Base-by-base conservation (phyloP, 2,888 invertebrate species). In the Apoda limacodes region DNA sequence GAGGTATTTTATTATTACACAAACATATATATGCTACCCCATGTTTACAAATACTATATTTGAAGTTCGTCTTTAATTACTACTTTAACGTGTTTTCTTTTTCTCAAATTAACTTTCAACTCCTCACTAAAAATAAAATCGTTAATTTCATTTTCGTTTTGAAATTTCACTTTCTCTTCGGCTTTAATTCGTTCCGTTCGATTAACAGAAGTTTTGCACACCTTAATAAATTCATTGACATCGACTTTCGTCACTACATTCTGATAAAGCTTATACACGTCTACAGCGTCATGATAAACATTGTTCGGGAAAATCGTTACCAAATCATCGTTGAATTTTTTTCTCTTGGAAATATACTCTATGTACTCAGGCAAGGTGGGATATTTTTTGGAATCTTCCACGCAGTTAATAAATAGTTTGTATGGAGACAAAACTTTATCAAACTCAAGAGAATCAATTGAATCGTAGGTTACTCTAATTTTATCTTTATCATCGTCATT, bases 101-200 rank as follows among this genome's bases (percentile, higher is more conserved):
- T 17, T 17, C n/a, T n/a, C 17, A 17, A 17, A 5, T 17, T 17
- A 17, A 17, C 17, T 17, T 17, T 17, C 17, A 17, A 7, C 7
- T 17, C 17, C 17, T 17, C 17, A 7, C 17, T 17, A 30, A 30
- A 31, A 28, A 52, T 42, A 35, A 45, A 50, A 30, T 43, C 32
- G 2, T 20, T 34, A 30, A 52, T 49, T 41, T 49, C 48, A 21
- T 34, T 31, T 7, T 47, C 40, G 22, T 12, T 34, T 14, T 22
- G 31, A 15, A 48, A 48, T 7, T 41, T 39, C 12, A 42, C 25
- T 31, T 17, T 27, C 17, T 38, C 37, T 45, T 52, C 52, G 0
- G 39, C 45, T 41, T 48, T 48, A 13, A 52, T 34, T 17, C 52
- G 45, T 25, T 44, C 36, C 28, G 20, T 13, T 28, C 51, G 41